phyloP scores from a whole-genome alignment of 2,888 invertebrate genomes.

The Trichopria drosophilae region DNA sequence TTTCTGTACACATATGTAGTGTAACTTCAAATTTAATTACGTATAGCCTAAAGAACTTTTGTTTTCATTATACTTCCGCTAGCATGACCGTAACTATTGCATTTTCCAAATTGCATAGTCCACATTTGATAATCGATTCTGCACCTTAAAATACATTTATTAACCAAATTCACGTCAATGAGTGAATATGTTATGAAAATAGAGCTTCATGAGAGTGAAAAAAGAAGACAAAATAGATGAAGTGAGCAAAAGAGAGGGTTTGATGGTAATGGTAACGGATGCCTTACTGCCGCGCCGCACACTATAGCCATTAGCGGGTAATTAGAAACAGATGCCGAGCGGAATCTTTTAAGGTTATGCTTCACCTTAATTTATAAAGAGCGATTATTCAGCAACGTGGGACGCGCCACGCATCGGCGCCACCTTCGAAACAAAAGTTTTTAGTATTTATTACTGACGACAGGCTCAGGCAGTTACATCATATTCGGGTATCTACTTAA shows the following conservation, averaged over 20 bases:
- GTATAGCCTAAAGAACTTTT: no score
- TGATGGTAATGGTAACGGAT: slow-evolving; percentile 52
- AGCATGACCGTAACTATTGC: no score
- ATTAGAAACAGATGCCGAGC: slow-evolving; percentile 59
- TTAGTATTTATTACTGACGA: slow-evolving; percentile 58
- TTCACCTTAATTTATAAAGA: slow-evolving; percentile 59
- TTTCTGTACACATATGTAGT: no score
- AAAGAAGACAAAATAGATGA: slow-evolving; percentile 11
- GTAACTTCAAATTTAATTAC: no score
- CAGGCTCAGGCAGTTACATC: no score
- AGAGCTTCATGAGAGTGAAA: slow-evolving; percentile 5
- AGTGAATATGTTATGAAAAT: no score
- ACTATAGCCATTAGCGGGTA: slow-evolving; percentile 58
- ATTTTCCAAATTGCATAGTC: no score
- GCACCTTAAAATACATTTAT: slow-evolving; percentile 9
- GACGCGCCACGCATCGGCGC: slow-evolving; percentile 51
- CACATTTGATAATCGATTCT: no score
- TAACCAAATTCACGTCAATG: slow-evolving; percentile 12
- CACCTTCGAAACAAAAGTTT: slow-evolving; percentile 57
- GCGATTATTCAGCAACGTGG: slow-evolving; percentile 55
- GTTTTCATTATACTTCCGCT: no score
- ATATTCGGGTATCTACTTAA: no score
- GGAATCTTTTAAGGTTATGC: slow-evolving; percentile 59
- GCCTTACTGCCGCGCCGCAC: slow-evolving; percentile 47
- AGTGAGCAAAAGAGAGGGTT: slow-evolving; percentile 29